phyloP scores from a whole-genome alignment of 2,113 vertebrate species.

The Vanacampus margaritifer region DNA sequence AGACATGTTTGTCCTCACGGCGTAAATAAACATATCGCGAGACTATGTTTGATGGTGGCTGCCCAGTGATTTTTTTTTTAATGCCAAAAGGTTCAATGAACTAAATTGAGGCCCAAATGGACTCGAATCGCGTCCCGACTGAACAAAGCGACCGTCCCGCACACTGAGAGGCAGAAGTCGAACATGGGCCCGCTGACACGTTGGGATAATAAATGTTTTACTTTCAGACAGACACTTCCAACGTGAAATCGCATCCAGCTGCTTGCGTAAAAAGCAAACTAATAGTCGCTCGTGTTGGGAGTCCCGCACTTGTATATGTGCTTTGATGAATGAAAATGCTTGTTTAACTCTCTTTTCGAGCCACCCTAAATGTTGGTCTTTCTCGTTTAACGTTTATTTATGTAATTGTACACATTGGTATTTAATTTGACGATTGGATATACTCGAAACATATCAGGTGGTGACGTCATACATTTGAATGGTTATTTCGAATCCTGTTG shows the following conservation, averaged over 20 bases:
- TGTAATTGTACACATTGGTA: not conserved
- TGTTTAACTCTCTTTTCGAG: constrained; percentile 91
- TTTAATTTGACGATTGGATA: not conserved
- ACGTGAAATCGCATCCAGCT: constrained; percentile 98
- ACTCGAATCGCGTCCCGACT: not conserved
- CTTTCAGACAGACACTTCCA: constrained; percentile 97
- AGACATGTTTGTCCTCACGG: not conserved
- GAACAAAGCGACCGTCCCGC: not conserved
- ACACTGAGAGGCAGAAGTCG: constrained; percentile 45
- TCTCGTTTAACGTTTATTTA: constrained; percentile 8
- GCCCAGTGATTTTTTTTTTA: not conserved
- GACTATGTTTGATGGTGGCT: not conserved
- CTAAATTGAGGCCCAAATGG: not conserved
- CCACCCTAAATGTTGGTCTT: constrained; percentile 77
- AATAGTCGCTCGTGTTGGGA: constrained; percentile 89
- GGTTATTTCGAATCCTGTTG: constrained; percentile 25
- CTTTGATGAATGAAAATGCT: constrained; percentile 96
- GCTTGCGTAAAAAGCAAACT: constrained; percentile 96
- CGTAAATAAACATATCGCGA: not conserved
- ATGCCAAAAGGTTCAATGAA: not conserved
- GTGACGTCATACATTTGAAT: constrained; percentile 10
- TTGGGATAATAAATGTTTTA: constrained; percentile 86
- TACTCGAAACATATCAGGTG: constrained; percentile 6
- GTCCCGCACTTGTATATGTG: constrained; percentile 82
- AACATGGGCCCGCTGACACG: constrained; percentile 80